Base-by-base conservation (phyloP, 30 jellyfish, hydroid and myxozoan genomes). In the Hydra vulgaris region DNA sequence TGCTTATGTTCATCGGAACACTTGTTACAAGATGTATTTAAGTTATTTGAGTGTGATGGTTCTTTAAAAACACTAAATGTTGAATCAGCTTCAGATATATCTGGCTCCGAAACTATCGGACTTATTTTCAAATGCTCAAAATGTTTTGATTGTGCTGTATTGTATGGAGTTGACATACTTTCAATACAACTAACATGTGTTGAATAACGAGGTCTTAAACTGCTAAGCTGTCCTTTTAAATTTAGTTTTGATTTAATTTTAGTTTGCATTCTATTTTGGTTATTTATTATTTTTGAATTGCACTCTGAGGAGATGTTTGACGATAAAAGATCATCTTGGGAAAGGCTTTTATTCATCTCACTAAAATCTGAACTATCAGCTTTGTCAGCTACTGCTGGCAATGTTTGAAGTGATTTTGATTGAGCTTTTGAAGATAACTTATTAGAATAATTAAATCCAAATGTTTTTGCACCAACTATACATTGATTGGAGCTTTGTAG, bases 131-230 rank as follows among this genome's bases (percentile, higher is more conserved):
- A 80, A 66, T 24, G 17, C 40, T 80, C 70, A 18, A 80, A 53
- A 66, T 80, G 87, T 26, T 80, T 70, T 24, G 85, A 61, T 0
- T 73, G 81, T 20, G 52, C 68, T 1, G 68, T 21, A 7, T 69
- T 56, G 71, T 53, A 80, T 1, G 87, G 87, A 22, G 87, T 80
- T 55, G 87, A 80, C 52, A 80, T 80, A 18, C 21, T 80, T 54
- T 22, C 87, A 15, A 69, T 66, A 25, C 52, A 25, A 24, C 40
- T 67, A 26, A 61, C 66, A 0, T 21, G 72, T 21, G 84, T 66
- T 0, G 87, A 80, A 17, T 17, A 21, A 27, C 87, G 68, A 0
- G 84, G 87, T 22, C 87, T 20, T n/a, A 68, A 23, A 15, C 26
- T 16, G 16, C 75, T 16, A 68, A 68, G 27, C 16, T 7, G 25